Evolutionary conservation across 2,888 invertebrate species (phyloP).

Genomic region (Venusia cambrica): DNA sequence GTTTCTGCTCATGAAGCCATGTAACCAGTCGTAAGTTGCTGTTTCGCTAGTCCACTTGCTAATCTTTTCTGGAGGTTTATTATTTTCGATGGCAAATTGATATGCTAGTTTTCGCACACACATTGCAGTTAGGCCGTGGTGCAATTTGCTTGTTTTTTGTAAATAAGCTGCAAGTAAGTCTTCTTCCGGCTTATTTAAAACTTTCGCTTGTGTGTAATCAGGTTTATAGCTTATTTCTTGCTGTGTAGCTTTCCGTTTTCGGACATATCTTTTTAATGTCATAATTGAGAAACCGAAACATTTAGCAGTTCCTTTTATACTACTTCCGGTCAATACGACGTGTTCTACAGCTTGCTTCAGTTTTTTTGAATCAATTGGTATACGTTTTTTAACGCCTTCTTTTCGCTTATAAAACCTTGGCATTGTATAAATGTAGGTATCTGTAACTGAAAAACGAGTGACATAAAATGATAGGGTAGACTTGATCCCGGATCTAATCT

Average conservation of each 20-base stretch:
- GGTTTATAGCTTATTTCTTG: neutral
- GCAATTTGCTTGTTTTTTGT: constrained; percentile 4
- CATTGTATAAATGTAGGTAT: too few relatives aligned
- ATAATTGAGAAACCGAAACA: neutral
- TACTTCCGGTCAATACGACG: neutral
- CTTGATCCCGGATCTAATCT: constrained; percentile 1
- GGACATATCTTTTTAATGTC: neutral
- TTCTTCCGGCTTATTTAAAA: constrained; percentile 4
- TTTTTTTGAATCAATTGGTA: neutral
- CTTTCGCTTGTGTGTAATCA: constrained; percentile 2
- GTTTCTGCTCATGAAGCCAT: constrained; percentile 11
- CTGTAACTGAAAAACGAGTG: too few relatives aligned
- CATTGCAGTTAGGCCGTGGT: constrained; percentile 2
- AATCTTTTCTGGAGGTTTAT: neutral
- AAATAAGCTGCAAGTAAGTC: constrained; percentile 1
- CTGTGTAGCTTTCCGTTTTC: neutral
- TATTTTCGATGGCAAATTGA: constrained; percentile 3
- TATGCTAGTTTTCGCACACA: constrained; percentile 4
- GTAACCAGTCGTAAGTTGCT: constrained; percentile 13
- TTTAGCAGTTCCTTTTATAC: constrained; percentile 1
- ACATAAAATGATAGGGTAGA: constrained; percentile 1
- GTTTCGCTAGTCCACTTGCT: neutral
- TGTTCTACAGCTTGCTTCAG: constrained; percentile 1
- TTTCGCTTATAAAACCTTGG: neutral
- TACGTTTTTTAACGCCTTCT: neutral